phyloP scores from a whole-genome alignment of 2,888 invertebrate genomes.

The Melangyna quadrimaculata region DNA sequence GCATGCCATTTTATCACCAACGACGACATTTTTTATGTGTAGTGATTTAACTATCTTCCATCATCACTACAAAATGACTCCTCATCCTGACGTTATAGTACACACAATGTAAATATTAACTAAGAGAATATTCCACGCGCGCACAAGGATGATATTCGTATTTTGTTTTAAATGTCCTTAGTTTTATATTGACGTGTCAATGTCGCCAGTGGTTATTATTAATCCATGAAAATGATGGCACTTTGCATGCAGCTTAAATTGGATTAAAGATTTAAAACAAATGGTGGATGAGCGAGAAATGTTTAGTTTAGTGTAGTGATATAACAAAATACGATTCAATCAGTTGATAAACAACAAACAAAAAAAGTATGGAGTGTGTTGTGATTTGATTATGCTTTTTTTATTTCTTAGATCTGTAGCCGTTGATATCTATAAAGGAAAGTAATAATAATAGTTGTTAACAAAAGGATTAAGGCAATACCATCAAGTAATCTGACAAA shows the following conservation, averaged over 20 bases:
- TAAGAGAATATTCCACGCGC: neutral
- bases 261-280: conserved; percentile 1
- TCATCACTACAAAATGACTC: neutral
- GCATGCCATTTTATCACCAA: neutral
- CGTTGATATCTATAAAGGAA: too few relatives aligned
- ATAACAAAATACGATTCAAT: neutral
- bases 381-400: neutral
- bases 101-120: neutral
- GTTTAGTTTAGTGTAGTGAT: neutral
- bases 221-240: conserved; percentile 25
- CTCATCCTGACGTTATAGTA: neutral
- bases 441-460: too few relatives aligned
- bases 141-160: neutral
- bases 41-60: neutral
- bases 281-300: neutral
- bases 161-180: neutral
- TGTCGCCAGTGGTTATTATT: neutral
- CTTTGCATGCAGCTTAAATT: conserved; percentile 26
- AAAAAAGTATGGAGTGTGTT: too few relatives aligned
- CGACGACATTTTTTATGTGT: neutral
- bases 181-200: neutral
- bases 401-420: too few relatives aligned
- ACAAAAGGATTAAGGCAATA: too few relatives aligned
- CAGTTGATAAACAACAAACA: neutral
- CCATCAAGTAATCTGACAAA: too few relatives aligned